A percentile compares a stretch with the other conserved stretches of the same genome.
Conservation (phyloP, 2,797 vertebrate genomes). For the Gallinago nigripennis region DNA sequence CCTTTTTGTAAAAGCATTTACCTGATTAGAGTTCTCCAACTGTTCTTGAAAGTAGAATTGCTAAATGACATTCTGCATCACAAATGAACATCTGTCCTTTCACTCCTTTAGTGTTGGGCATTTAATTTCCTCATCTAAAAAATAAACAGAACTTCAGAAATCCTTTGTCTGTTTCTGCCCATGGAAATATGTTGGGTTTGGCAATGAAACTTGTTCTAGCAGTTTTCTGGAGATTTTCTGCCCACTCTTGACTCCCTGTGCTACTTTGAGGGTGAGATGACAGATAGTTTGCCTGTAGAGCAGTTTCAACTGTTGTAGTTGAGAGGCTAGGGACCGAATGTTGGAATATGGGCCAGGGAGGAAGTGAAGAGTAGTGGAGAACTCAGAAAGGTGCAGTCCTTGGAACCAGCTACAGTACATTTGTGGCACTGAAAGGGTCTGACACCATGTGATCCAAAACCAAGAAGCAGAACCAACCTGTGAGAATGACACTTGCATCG, state of each 20-base stretch:
- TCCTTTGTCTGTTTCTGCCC: not conserved
- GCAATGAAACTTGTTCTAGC: not conserved
- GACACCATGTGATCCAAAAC: not conserved
- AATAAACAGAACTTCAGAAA: not conserved
- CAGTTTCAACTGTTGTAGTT: not conserved
- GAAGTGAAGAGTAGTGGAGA: not conserved
- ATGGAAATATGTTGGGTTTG: not conserved
- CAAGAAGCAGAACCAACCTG: not conserved
- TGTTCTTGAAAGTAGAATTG: not conserved
- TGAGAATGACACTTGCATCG: not conserved
- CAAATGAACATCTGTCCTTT: not conserved
- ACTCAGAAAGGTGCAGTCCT: not conserved
- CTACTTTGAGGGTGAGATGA: not conserved
- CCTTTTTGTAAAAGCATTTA: not conserved
- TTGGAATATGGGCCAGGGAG: not conserved
- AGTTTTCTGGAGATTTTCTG: not conserved
- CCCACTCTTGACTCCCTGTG: not conserved
- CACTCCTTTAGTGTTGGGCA: not conserved
- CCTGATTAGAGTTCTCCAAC: not conserved
- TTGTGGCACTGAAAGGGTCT: not conserved
- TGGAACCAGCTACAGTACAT: not conserved
- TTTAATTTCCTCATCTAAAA: not conserved
- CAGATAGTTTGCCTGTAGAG: not conserved
- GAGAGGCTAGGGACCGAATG: not conserved
- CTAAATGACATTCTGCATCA: not conserved